These are phyloP conservation scores for Baryphthengus martii DNA, from an alignment of 2,113 vertebrate species.

Conservation along the genomic window DNA sequence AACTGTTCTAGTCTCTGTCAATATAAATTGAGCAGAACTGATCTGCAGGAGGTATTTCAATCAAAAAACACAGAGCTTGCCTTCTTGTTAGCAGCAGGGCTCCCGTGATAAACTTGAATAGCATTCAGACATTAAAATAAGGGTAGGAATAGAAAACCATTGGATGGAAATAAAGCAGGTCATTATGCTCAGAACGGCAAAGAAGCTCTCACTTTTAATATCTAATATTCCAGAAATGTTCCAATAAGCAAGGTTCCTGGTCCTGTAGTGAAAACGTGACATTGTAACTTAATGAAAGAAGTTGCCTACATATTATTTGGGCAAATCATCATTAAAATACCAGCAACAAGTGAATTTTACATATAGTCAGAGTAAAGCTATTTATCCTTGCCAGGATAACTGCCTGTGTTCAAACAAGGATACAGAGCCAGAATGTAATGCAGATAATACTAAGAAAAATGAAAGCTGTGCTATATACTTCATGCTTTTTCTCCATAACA, in stretches of 20 bases:
- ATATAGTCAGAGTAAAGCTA: neutral
- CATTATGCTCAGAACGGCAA: neutral
- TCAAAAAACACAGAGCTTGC: neutral
- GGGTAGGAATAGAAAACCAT: neutral
- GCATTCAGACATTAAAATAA: neutral
- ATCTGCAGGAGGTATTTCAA: neutral
- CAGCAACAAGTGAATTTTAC: neutral
- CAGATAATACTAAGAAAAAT: neutral
- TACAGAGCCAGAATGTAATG: neutral
- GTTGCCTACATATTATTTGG: neutral
- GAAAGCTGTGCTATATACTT: neutral
- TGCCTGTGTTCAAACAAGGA: neutral
- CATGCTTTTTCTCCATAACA: neutral
- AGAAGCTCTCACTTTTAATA: neutral
- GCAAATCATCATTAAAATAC: neutral
- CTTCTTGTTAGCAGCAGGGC: neutral
- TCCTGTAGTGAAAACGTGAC: neutral
- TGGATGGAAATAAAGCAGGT: neutral
- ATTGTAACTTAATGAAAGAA: neutral
- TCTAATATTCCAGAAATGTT: neutral
- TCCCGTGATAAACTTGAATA: neutral
- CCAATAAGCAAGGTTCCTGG: neutral
- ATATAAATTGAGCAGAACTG: neutral
- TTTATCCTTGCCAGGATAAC: neutral
- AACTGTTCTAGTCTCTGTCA: neutral